phyloP scores from a whole-genome alignment of 2,888 invertebrate genomes.

The Podotricha telesiphe region DNA sequence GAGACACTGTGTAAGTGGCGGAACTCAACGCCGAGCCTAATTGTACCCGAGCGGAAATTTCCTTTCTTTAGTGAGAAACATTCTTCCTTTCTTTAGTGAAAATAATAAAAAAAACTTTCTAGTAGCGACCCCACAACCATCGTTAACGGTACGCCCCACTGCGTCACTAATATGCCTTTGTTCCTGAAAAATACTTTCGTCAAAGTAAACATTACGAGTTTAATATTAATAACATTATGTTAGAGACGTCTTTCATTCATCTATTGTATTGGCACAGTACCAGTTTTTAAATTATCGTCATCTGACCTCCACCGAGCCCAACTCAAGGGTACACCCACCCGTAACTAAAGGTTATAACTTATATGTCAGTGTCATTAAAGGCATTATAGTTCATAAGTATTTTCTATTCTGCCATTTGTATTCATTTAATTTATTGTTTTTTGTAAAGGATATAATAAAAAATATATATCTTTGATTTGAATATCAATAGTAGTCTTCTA shows the following conservation, averaged over 20 bases:
- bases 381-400: not conserved
- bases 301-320: conserved; percentile 22
- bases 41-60: too few species aligned
- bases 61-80: too few species aligned
- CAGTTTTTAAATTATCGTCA: conserved; percentile 28
- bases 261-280: conserved; percentile 20
- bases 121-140: not conserved
- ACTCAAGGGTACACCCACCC: conserved; percentile 29
- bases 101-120: too few species aligned
- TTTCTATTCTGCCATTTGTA: too few species aligned
- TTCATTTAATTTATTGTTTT: too few species aligned
- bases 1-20: too few species aligned
- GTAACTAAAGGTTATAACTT: conserved; percentile 9
- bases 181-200: not conserved
- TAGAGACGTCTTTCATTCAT: conserved; percentile 24
- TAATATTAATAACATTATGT: conserved; percentile 15
- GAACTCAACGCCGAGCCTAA: too few species aligned
- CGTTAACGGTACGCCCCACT: too few species aligned
- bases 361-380: not conserved
- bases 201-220: not conserved
- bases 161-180: not conserved
- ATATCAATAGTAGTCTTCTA: too few species aligned
- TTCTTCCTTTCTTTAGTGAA: too few species aligned
- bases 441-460: too few species aligned
- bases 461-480: too few species aligned